phyloP scores from a whole-genome alignment of 1,140 invertebrate species.

The Lerema accius region DNA sequence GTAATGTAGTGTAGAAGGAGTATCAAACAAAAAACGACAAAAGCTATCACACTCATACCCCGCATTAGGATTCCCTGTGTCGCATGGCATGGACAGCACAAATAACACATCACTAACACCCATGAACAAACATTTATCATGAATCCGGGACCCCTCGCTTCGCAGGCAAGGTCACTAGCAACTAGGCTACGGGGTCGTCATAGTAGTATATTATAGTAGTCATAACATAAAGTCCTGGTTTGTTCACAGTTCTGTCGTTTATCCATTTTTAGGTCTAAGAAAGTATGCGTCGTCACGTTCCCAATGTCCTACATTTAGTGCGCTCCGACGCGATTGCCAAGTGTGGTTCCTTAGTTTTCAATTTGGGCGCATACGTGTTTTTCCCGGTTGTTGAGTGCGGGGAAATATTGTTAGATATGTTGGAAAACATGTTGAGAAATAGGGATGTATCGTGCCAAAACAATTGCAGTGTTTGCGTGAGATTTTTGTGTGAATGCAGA shows the following conservation, averaged over 20 bases:
- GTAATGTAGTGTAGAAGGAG: no score
- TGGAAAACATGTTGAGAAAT: conserved; percentile 18
- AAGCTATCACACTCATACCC: no score
- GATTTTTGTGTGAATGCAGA: conserved; percentile 4
- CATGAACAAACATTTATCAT: no score
- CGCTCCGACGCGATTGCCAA: conserved; percentile 13
- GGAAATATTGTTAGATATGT: conserved; percentile 28
- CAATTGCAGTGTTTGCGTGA: conserved; percentile 20
- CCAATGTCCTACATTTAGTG: conserved; percentile 12
- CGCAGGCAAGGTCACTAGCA: no score
- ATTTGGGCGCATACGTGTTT: conserved; percentile 28
- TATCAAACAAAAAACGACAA: no score
- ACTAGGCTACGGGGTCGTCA: no score
- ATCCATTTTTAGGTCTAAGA: not conserved
- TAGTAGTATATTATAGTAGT: no score
- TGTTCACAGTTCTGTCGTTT: not conserved
- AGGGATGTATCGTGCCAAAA: conserved; percentile 21
- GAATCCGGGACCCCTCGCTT: no score
- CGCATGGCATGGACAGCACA: no score
- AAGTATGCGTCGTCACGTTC: conserved; percentile 17
- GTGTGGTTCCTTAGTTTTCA: conserved; percentile 31
- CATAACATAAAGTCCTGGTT: conserved; percentile 2
- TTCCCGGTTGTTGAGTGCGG: conserved; percentile 25
- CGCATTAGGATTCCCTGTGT: no score
- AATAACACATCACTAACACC: no score